Evolutionary conservation across 1,140 invertebrate species (phyloP).

Genomic region (Papilio dardanus): DNA sequence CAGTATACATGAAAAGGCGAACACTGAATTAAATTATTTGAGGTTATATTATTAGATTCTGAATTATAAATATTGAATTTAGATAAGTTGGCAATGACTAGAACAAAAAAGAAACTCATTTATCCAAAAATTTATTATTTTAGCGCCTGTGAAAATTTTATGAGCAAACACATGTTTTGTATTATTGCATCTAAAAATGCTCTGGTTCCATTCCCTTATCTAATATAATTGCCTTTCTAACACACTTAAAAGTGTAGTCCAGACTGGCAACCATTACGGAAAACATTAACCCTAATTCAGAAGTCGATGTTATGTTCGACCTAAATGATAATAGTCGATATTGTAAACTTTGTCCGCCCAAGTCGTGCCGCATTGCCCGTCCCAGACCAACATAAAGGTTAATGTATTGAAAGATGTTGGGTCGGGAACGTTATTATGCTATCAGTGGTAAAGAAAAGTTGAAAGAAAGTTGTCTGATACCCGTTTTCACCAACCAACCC

Average conservation of each 20-base stretch:
- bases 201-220: not conserved
- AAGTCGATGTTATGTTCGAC: conserved; percentile 20
- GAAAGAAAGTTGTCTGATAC: conserved; percentile 19
- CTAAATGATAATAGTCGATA: conserved; percentile 21
- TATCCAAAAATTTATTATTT: not conserved
- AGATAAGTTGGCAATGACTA: too few species aligned
- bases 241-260: not conserved
- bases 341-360: conserved; percentile 6
- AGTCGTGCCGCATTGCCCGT: not conserved
- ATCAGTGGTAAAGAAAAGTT: conserved; percentile 7
- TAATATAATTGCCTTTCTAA: not conserved
- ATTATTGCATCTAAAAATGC: not conserved
- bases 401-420: conserved; percentile 28
- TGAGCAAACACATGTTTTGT: not conserved
- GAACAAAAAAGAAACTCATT: too few species aligned
- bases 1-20: not conserved
- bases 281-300: conserved; percentile 15
- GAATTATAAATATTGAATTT: too few species aligned
- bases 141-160: not conserved
- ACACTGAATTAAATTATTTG: too few species aligned
- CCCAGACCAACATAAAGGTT: conserved; percentile 20
- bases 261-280: not conserved
- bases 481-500: too few species aligned
- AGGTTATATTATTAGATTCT: too few species aligned
- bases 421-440: conserved; percentile 24